Conservation (phyloP, 2,888 invertebrate species). For the Lycia hirtaria region DNA sequence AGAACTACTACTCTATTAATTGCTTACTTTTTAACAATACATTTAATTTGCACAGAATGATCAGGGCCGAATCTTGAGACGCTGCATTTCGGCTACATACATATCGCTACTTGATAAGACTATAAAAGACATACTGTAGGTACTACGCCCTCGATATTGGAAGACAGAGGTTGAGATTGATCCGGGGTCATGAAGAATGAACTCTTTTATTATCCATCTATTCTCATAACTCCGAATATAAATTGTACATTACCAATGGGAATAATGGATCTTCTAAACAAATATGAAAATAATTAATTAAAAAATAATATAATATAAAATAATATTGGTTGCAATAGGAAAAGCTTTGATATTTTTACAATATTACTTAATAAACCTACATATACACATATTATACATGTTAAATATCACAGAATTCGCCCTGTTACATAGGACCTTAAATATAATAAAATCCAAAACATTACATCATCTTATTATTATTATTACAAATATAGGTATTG, state of each 20-base stretch:
- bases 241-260: slow-evolving; percentile 19
- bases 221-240: slow-evolving; percentile 23
- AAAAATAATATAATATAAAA: too few species aligned
- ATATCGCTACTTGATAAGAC: slow-evolving; percentile 8
- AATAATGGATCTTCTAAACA: not conserved
- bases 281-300: not conserved
- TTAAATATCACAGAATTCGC: too few species aligned
- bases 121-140: slow-evolving; percentile 15
- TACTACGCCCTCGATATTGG: slow-evolving; percentile 42
- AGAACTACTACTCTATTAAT: not conserved
- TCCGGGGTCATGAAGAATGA: slow-evolving; percentile 44
- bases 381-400: too few species aligned
- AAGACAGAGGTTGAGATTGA: slow-evolving; percentile 46
- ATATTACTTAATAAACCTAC: too few species aligned
- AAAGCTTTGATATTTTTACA: too few species aligned
- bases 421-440: too few species aligned
- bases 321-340: too few species aligned
- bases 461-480: too few species aligned
- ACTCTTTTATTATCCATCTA: slow-evolving; percentile 32
- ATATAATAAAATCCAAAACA: too few species aligned
- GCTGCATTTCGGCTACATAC: not conserved
- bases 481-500: too few species aligned
- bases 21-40: slow-evolving; percentile 14
- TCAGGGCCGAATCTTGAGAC: not conserved
- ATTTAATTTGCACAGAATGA: slow-evolving; percentile 8